Conservation (phyloP, 2,888 invertebrate genomes). For the Erynnis tages region DNA sequence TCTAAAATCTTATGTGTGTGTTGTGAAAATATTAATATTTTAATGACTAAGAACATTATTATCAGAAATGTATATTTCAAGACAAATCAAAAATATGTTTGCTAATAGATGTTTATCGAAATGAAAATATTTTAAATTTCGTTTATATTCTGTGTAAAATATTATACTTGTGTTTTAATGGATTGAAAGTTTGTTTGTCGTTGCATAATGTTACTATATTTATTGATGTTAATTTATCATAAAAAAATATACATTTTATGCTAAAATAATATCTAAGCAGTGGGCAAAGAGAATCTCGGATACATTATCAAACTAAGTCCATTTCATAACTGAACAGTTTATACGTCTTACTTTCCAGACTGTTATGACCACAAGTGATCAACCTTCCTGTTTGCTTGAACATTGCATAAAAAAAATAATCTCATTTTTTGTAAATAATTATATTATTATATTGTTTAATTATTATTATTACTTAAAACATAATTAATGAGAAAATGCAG, state of each 20-base stretch:
- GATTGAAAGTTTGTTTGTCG: not conserved
- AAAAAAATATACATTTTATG: not conserved
- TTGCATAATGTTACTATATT: not conserved
- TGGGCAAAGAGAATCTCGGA: conserved; percentile 7
- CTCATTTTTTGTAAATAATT: too few species aligned
- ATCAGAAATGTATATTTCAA: not conserved
- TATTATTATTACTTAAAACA: too few species aligned
- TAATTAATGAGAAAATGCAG: too few species aligned
- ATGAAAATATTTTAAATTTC: not conserved
- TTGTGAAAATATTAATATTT: conserved; percentile 15
- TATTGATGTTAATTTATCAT: conserved; percentile 11
- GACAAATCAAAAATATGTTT: not conserved
- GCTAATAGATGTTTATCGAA: not conserved
- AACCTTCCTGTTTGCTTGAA: too few species aligned
- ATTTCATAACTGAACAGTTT: too few species aligned
- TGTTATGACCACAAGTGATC: too few species aligned
- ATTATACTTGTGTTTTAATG: not conserved
- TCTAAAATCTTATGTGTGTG: conserved; percentile 21
- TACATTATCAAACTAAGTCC: too few species aligned
- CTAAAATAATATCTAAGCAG: not conserved
- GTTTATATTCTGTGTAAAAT: not conserved
- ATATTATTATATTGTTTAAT: too few species aligned
- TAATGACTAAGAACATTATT: not conserved
- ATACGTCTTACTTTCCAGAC: too few species aligned
- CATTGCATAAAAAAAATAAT: too few species aligned